Evolutionary conservation across 2,113 vertebrate genomes (phyloP), one percentile per base, ranked within the genome.

Genomic region (Dendropsophus ebraccatus): DNA sequence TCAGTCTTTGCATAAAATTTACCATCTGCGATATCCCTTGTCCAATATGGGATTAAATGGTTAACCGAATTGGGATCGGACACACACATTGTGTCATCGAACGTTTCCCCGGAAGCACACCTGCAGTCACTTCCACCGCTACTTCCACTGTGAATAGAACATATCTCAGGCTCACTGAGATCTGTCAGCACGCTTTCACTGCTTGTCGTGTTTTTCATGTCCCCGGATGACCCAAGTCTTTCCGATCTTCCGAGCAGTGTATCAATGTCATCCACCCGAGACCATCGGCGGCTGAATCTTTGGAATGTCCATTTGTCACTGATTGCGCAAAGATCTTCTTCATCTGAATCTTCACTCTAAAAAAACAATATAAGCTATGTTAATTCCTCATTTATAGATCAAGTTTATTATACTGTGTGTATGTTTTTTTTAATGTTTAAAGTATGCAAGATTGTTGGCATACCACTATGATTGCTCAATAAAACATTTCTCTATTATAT

Each of bases 231-330:
- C 83, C 92, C 94, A 88, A 92, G 91, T 84, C 90, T 88, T 87
- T 92, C 93, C 77, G 89, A 90, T 23, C 79, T 91, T 17, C 95
- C 95, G 88, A 96, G 92, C 86, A 97, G 92, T 16, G 89, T 81
- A 47, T 94, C 93, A 88, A 93, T 90, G 85, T 95, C 93, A 54
- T 97, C 97, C 80, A 98, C 94, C 17, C 97, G 96, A 87, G 98
- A 99, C 98, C 98, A 99, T 87, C 96, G 95, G 37, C 93, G 94
- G 90, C 98, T 99, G 88, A 94, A 96, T 93, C 97, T 96, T 91
- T 99, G 97, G 87, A 99, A 99, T 32, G 97, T 98, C 98, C 98
- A 99, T 93, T 98, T 96, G 92, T 96, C 96, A 89, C 98, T 99
- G 94, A 99, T 96, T 58, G 97, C 96, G 90, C 98, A 92, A 14